Evolutionary conservation across 2,888 invertebrate genomes (phyloP), one percentile per base, ranked within the genome.

Genomic region (Aleiodes alternator): DNA sequence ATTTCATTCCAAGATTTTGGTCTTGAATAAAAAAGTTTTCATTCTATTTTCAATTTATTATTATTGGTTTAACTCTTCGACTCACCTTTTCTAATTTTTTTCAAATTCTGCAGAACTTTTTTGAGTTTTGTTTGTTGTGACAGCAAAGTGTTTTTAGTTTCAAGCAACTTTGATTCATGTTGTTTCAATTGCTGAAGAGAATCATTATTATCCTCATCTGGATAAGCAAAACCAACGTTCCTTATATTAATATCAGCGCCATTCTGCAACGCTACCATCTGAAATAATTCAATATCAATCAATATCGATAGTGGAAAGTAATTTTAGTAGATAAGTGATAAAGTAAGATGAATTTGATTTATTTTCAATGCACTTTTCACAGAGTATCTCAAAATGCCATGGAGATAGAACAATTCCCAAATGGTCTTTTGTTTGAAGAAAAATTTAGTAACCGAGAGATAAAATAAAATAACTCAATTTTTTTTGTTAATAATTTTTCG

Each of bases 211-310:
- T 92, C 90, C 82, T 94, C 94, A 71, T 90, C 90, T 81, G 92
- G 91, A 83, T 92, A 92, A 31, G 91, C 90, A 85, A 93, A 93
- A 5, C 93, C 94, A 86, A 93, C 92, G 34, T 93, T 92, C 84
- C 92, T 92, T 23, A 92, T 90, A 88, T 93, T 92, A 75, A 92
- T 85, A 72, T 92, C 91, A 74, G 92, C 91, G 79, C 88, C 88
- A 82, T 91, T 91, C 84, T 94, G 93, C 31, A 93, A 87, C 82
- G 93, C 92, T 34, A 92, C 89, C 92, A 94, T 94, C 90, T 94
- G 92, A 12, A 80, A 66, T 57, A 77, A 61, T 55, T 51, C 31
- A 43, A 11, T 11, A 71, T 50, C 59, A 53, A 75, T 72, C 69
- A 16, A 56, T 53, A 55, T 16, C 29, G 8, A 55, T 7, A 8